Conservation (phyloP, 2,888 invertebrate species). For the Microchrysa polita region DNA sequence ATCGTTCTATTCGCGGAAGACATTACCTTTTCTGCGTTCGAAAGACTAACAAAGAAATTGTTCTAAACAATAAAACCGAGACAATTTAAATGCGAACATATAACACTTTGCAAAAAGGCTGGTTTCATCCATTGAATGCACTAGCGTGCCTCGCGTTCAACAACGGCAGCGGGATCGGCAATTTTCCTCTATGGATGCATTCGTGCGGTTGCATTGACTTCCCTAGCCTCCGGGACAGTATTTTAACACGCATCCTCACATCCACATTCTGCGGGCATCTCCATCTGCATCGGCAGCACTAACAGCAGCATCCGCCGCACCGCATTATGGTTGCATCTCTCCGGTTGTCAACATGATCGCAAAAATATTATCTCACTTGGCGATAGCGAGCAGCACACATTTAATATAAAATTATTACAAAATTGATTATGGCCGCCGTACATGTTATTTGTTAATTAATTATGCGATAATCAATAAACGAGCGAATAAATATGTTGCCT, state of each 20-base stretch:
- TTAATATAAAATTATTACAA: slow-evolving; percentile 45
- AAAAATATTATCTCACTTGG: slow-evolving; percentile 24
- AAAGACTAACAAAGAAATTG: neutral
- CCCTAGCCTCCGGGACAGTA: neutral
- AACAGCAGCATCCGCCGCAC: neutral
- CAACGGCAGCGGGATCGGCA: too few relatives aligned
- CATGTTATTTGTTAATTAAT: slow-evolving; percentile 54
- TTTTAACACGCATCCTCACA: neutral
- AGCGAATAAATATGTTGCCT: slow-evolving; percentile 52
- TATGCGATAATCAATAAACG: slow-evolving; percentile 53
- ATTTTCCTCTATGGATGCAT: neutral
- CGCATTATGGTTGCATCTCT: neutral
- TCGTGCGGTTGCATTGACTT: neutral
- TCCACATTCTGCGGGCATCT: neutral
- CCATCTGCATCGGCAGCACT: neutral
- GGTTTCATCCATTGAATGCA: neutral
- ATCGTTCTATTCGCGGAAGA: neutral
- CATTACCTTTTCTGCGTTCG: slow-evolving; percentile 1
- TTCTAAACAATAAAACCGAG: slow-evolving; percentile 1
- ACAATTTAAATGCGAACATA: neutral
- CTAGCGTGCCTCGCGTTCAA: neutral
- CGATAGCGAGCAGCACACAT: slow-evolving; percentile 13
- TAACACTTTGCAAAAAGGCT: slow-evolving; percentile 2
- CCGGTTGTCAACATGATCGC: slow-evolving; percentile 16
- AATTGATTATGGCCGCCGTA: slow-evolving; percentile 49